Conservation (phyloP, 2,888 invertebrate genomes). For the Meteorus colon region DNA sequence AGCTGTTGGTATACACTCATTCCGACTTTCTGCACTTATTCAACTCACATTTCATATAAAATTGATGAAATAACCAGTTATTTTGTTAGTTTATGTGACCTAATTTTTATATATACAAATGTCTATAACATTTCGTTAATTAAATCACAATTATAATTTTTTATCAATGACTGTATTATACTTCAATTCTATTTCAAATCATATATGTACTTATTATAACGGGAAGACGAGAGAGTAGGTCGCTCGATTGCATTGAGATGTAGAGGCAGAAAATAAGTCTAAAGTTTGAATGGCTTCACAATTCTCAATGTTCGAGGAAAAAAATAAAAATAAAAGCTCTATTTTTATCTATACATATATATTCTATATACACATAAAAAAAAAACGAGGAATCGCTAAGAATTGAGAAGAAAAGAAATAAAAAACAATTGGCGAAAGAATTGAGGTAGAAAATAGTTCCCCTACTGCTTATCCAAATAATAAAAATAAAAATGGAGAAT, state of each 20-base stretch:
- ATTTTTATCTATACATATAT: background rate
- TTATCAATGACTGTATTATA: background rate
- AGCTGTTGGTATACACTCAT: background rate
- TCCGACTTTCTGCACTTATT: constrained; percentile 8
- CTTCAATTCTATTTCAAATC: background rate
- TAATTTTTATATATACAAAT: background rate
- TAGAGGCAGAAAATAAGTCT: constrained; percentile 35
- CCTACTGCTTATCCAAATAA: background rate
- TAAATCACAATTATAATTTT: background rate
- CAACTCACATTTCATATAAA: background rate
- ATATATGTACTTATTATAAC: background rate
- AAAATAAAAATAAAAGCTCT: background rate
- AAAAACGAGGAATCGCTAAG: background rate
- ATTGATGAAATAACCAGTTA: background rate
- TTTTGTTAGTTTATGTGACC: background rate
- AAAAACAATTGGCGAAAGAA: constrained; percentile 3
- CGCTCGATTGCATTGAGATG: constrained; percentile 35
- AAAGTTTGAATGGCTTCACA: constrained; percentile 29
- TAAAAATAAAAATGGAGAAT: background rate
- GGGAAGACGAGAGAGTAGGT: constrained; percentile 30
- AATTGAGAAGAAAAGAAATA: background rate
- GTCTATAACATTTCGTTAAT: background rate
- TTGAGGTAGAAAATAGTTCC: background rate
- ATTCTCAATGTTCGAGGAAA: constrained; percentile 39
- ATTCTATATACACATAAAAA: background rate